Base-by-base conservation (phyloP, 2,888 invertebrate genomes). In the Dicyrtoma fusca region DNA sequence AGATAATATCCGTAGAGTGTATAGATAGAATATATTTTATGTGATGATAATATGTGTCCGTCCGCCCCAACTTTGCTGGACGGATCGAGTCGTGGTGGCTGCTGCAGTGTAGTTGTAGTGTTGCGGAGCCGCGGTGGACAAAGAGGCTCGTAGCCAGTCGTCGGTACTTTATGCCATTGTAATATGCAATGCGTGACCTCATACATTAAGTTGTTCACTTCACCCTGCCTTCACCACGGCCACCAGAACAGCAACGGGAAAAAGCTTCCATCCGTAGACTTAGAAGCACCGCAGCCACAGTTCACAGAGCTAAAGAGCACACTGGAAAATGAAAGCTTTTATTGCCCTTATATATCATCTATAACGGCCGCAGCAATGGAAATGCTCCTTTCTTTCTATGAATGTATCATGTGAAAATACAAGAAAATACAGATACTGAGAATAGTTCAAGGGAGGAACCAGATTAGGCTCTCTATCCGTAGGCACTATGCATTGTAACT, bases 341-440 rank as follows among this genome's bases (percentile, higher is more conserved):
- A 75, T 75, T 75, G 72, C 73, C 8, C 66, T 66, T 71, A 75
- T 75, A 75, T 73, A 73, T 75, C 75, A 75, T 73, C 71, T 53
- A 62, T 72, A 71, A 73, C 73, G 73, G 69, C 71, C 47, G 51
- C 64, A 26, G 34, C 34, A 34, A 34, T 34, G 34, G 34, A 3
- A 34, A 34, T 5, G 34, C 34, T 34, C 8, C 34, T 34, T 8
- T 8, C 34, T 34, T 8, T 34, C 69, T 71, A 73, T 72, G 73
- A 63, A 69, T 75, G 73, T 64, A 72, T 73, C 73, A 75, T 75
- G 73, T 69, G 73, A 8, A 8, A 34, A 8, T 5, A 34, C 4
- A 34, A 34, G 34, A 8, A n/a, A n/a, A n/a, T n/a, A n/a, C n/a
- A n/a, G n/a, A n/a, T n/a, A n/a, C n/a, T n/a, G n/a, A 75, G 73